Conservation (phyloP, 2,797 vertebrate genomes). For the Enteromius mattozi region DNA sequence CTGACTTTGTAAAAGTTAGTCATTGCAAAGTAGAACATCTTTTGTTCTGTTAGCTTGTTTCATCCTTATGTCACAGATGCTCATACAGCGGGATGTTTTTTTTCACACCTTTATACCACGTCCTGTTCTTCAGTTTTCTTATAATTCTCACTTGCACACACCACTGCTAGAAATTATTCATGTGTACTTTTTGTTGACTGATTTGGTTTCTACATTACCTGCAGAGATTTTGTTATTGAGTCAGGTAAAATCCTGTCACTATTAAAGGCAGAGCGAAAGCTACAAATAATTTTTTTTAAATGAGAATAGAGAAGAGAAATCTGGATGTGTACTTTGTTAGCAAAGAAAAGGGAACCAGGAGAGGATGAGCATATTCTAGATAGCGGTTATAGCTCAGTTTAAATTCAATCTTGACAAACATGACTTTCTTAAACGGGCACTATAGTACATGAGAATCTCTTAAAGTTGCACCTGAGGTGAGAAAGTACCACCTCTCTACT, state of each 20-base stretch:
- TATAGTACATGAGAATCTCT: neutral
- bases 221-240: constrained; percentile 16
- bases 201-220: neutral
- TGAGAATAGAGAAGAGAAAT: constrained; percentile 36
- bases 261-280: neutral
- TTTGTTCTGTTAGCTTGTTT: neutral
- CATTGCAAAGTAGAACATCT: neutral
- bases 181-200: neutral
- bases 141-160: neutral
- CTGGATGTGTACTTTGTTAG: neutral
- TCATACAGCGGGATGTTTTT: constrained; percentile 51
- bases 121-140: constrained; percentile 52
- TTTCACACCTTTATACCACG: constrained; percentile 63
- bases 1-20: neutral
- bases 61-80: constrained; percentile 15
- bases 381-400: neutral
- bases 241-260: neutral
- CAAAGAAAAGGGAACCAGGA: constrained; percentile 22
- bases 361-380: neutral
- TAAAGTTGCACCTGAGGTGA: neutral
- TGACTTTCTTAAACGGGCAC: neutral
- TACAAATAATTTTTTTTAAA: neutral
- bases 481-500: neutral
- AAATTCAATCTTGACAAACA: neutral
- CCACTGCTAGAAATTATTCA: neutral